Base-by-base conservation (phyloP, 1,140 invertebrate species). In the Brachionus asplanchnoidis region DNA sequence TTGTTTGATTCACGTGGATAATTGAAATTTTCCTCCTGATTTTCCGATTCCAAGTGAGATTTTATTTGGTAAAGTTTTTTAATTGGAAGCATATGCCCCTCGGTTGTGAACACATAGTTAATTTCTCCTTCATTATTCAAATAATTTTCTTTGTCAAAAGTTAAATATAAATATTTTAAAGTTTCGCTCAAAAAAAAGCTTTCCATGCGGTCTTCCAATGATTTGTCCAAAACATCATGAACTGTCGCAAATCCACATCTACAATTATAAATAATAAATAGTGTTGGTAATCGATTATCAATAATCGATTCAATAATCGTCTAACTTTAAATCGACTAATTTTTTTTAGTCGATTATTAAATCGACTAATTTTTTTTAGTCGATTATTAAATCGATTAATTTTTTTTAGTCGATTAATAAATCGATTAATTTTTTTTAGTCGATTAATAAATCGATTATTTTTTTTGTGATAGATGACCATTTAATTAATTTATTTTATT, bases 171-270 rank as follows among this genome's bases (percentile, higher is more conserved):
- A 90, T 99, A 99, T 91, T 99, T 99, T 17, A 95, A 96, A 1
- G 97, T 99, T 91, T 99, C 97, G 40, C 96, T 95, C 2, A 99
- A 90, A 88, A 99, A 99, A 89, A 99, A 99, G 3, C 96, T 98
- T 89, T 99, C 97, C 97, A 99, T 99, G 78, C 97, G 92, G 88
- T 99, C 97, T 89, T 98, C 97, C 88, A 97, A 93, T 7, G 94
- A 93, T 88, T 97, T 96, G 87, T 97, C 95, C 28, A 94, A 92
- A 0, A 98, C 96, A 90, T 93, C 92, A 88, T 94, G 93, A 17
- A 93, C 90, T 11, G 93, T 93, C 44, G 92, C 93, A 89, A 92
- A 93, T 3, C 93, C 93, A 89, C 93, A 93, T 86, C 89, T 91
- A n/a, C 50, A 11, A 75, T 77, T 36, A 50, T 1, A 28, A 53